Conservation (phyloP, 2,113 vertebrate genomes). For the Ariopsis seemanni region DNA sequence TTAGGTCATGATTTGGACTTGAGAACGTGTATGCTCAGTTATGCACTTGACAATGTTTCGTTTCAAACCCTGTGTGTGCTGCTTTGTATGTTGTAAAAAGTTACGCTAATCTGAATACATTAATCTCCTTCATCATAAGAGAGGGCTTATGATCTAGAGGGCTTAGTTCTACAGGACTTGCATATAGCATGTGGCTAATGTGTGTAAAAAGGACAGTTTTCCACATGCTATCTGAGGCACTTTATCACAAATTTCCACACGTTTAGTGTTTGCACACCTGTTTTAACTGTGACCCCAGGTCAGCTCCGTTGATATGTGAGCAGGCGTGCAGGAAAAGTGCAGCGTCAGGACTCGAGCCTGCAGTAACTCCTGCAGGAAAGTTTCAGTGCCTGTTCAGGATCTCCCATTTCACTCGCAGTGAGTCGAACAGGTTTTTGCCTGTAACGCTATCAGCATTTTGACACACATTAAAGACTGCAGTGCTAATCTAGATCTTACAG, state of each 20-base stretch:
- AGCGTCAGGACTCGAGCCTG: not conserved
- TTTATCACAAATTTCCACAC: constrained; percentile 67
- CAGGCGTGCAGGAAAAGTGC: constrained; percentile 4
- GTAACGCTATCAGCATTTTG: constrained; percentile 17
- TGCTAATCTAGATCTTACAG: not conserved
- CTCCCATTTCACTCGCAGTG: not conserved
- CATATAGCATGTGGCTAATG: constrained; percentile 9
- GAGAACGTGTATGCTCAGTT: not conserved
- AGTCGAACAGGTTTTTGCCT: constrained; percentile 21
- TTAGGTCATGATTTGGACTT: not conserved
- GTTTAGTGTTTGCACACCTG: constrained; percentile 71
- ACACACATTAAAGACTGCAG: not conserved
- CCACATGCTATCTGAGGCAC: not conserved
- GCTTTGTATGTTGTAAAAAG: not conserved
- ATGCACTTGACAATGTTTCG: not conserved
- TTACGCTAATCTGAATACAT: not conserved
- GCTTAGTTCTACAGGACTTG: not conserved
- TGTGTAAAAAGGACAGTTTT: constrained; percentile 18
- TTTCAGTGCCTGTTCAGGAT: constrained; percentile 11
- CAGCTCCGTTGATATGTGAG: constrained; percentile 51
- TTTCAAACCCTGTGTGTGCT: not conserved
- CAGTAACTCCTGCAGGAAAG: constrained; percentile 5
- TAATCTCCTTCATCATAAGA: not conserved
- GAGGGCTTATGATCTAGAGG: not conserved
- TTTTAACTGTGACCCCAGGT: constrained; percentile 57